Evolutionary conservation across 2,888 invertebrate genomes (phyloP).

Genomic region (Drosophila diplacantha): DNA sequence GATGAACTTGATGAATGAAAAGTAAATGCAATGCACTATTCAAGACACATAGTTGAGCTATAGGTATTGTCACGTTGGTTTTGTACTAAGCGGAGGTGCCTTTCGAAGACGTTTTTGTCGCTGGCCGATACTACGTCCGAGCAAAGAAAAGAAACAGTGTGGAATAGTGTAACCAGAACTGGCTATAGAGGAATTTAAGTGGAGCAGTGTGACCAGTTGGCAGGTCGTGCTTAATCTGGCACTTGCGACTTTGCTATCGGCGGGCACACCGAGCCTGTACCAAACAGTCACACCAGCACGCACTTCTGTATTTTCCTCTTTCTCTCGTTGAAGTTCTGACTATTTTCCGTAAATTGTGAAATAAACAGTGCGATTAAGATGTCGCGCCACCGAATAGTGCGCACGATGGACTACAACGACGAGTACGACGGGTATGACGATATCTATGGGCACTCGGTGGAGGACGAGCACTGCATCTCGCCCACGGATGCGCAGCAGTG

Average conservation of each 20-base stretch:
- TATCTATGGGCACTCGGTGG: constrained; percentile 95
- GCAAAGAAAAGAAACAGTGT: constrained; percentile 28
- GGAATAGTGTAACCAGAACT: constrained; percentile 12
- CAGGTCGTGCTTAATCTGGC: accelerated
- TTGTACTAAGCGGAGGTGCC: constrained; percentile 50
- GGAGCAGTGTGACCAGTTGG: background rate
- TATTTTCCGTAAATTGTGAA: constrained; percentile 51
- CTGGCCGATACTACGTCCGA: constrained; percentile 70
- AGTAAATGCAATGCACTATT: constrained; percentile 46
- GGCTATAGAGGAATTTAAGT: background rate
- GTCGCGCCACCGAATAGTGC: constrained; percentile 92
- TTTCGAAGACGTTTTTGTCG: constrained; percentile 43
- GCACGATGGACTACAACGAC: constrained; percentile 90
- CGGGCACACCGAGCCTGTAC: background rate
- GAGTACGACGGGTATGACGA: constrained; percentile 89
- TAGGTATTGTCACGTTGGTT: constrained; percentile 51
- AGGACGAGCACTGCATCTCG: constrained; percentile 94
- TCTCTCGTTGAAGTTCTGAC: constrained; percentile 40
- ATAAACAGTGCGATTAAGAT: constrained; percentile 78
- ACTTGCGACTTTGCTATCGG: background rate
- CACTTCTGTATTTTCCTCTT: constrained; percentile 31
- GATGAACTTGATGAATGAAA: constrained; percentile 60
- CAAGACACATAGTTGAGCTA: constrained; percentile 48
- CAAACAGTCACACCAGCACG: constrained; percentile 13
- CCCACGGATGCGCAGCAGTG: constrained; percentile 91